A percentile compares a stretch with the other conserved stretches of the same genome.
phyloP scores from a whole-genome alignment of 2,113 vertebrate species.

The Balaeniceps rex region DNA sequence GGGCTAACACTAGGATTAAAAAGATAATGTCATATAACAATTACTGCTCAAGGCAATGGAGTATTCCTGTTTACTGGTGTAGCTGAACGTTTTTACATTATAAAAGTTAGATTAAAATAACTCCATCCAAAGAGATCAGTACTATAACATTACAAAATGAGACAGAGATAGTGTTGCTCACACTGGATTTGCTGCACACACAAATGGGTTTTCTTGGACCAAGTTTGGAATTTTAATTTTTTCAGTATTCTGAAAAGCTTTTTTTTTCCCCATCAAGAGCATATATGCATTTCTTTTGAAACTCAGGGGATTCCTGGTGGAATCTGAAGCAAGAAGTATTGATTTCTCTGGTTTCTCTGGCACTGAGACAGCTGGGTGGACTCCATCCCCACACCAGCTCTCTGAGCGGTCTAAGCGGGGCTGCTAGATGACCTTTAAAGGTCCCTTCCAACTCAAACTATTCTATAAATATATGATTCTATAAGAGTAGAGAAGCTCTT shows the following conservation, averaged over 20 bases:
- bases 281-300: not conserved
- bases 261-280: not conserved
- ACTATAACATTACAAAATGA: not conserved
- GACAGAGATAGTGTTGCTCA: not conserved
- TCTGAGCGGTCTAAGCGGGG: rapidly evolving
- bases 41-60: not conserved
- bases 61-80: not conserved
- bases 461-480: too few relatives aligned
- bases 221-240: not conserved
- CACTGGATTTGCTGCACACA: not conserved
- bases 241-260: not conserved
- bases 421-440: too few relatives aligned
- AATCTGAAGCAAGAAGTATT: not conserved
- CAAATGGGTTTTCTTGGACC: not conserved
- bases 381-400: not conserved
- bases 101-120: not conserved
- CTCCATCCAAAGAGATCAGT: not conserved
- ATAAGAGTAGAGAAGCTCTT: not conserved
- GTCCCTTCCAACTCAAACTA: too few relatives aligned
- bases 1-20: not conserved
- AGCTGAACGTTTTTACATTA: not conserved
- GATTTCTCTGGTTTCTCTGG: not conserved
- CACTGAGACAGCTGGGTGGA: not conserved
- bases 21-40: not conserved
- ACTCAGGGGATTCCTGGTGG: not conserved